Conservation (phyloP, 2,113 vertebrate species). For the Carettochelys insculpta region DNA sequence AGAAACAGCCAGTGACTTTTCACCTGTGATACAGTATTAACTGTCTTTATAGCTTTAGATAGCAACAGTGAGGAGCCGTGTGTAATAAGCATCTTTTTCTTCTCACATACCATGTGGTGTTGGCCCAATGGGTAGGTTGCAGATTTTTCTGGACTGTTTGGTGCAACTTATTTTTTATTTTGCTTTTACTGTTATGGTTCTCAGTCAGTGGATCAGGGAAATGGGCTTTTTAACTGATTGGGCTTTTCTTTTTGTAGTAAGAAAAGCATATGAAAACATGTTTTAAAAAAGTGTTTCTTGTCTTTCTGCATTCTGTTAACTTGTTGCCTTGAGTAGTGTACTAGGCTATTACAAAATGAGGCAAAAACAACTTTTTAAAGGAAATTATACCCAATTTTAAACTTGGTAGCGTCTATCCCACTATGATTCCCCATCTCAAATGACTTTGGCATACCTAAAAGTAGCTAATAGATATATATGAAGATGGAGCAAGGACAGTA, state of each 20-base stretch:
- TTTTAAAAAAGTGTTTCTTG: neutral
- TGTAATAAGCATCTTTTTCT: fast-evolving
- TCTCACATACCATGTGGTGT: fast-evolving
- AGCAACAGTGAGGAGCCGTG: neutral
- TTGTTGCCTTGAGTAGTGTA: neutral
- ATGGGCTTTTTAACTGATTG: neutral
- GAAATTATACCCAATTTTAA: fast-evolving
- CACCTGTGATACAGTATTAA: conserved; percentile 3
- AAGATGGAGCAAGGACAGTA: neutral
- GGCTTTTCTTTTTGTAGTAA: neutral
- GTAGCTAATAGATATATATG: neutral
- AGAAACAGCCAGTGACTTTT: neutral
- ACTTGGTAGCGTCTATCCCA: neutral
- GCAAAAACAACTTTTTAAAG: neutral
- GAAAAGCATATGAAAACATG: neutral
- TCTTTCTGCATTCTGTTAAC: neutral
- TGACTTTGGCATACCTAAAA: neutral
- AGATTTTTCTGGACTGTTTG: fast-evolving
- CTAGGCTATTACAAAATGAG: neutral
- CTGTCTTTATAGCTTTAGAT: conserved; percentile 19
- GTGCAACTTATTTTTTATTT: neutral
- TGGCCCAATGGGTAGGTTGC: neutral
- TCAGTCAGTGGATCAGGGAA: neutral
- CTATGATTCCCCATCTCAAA: neutral
- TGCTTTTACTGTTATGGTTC: neutral